Conservation (phyloP, 2,113 vertebrate species). For the Galbula dea region DNA sequence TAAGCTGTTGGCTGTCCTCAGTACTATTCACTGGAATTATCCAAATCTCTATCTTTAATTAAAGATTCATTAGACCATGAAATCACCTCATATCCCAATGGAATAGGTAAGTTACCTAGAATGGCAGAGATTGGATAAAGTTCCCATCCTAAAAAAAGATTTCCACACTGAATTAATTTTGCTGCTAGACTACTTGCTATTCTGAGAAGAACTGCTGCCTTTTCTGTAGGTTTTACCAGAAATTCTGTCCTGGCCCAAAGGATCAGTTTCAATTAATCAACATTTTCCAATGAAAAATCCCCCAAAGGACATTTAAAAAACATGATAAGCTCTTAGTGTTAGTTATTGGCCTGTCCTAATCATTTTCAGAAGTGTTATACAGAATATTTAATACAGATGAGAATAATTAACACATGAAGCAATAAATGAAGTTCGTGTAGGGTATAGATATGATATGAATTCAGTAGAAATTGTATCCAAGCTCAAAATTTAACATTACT, state of each 20-base stretch:
- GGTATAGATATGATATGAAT: constrained; percentile 41
- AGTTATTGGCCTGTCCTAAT: constrained; percentile 56
- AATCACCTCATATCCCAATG: constrained; percentile 20
- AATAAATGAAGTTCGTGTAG: constrained; percentile 43
- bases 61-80: constrained; percentile 49
- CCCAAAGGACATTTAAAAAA: constrained; percentile 51
- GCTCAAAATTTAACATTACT: constrained; percentile 19
- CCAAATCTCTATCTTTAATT: constrained; percentile 47
- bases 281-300: constrained; percentile 53
- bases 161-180: constrained; percentile 52
- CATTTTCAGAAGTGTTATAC: constrained; percentile 59
- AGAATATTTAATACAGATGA: constrained; percentile 63
- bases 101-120: constrained; percentile 12
- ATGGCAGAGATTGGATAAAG: constrained; percentile 10
- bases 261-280: constrained; percentile 62
- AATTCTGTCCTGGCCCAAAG: constrained; percentile 28
- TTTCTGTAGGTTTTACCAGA: constrained; percentile 49
- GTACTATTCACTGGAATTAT: not conserved
- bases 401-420: constrained; percentile 62
- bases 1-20: not conserved
- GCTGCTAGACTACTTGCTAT: constrained; percentile 33
- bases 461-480: constrained; percentile 13
- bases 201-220: constrained; percentile 12
- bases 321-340: constrained; percentile 47
- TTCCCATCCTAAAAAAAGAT: constrained; percentile 38